A percentile compares a stretch with the other conserved stretches of the same genome.
Evolutionary conservation across 2,888 invertebrate genomes (phyloP).

Genomic region (Heliconius aoede): DNA sequence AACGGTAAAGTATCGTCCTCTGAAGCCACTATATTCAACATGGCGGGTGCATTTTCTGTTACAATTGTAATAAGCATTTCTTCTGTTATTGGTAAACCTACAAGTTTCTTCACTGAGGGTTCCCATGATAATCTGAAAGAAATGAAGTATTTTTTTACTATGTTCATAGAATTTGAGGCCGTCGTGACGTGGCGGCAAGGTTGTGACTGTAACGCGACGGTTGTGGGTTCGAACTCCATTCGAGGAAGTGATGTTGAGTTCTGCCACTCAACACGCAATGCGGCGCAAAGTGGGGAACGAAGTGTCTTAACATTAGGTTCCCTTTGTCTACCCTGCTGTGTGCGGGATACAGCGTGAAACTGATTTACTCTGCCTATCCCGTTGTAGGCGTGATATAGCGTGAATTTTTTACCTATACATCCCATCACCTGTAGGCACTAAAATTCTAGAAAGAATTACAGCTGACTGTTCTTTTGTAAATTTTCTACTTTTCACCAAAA

Average conservation of each 20-base stretch:
- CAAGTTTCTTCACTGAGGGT: conserved; percentile 59
- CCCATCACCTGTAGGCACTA: conserved; percentile 68
- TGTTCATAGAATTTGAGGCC: no score
- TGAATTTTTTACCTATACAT: conserved; percentile 62
- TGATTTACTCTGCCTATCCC: not conserved
- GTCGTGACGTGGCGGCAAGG: no score
- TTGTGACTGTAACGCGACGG: not conserved
- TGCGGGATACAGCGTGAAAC: not conserved
- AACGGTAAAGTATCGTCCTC: conserved; percentile 42
- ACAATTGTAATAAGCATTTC: conserved; percentile 51
- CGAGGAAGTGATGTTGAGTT: not conserved
- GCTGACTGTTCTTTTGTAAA: conserved; percentile 77
- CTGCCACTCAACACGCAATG: no score
- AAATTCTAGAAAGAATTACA: conserved; percentile 72
- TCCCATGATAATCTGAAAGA: conserved; percentile 65
- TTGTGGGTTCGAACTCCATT: not conserved
- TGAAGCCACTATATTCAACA: conserved; percentile 55
- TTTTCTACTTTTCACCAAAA: conserved; percentile 66
- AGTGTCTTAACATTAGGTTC: no score
- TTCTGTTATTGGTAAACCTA: conserved; percentile 51
- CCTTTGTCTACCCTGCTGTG: not conserved
- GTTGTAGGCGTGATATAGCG: not conserved
- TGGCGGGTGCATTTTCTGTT: conserved; percentile 52
- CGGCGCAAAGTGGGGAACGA: no score
- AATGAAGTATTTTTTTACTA: no score